Percentiles rank a stretch among this genome's conserved stretches.
Conservation (phyloP, 1,140 invertebrate species). For the Stegodyphus dumicola region DNA sequence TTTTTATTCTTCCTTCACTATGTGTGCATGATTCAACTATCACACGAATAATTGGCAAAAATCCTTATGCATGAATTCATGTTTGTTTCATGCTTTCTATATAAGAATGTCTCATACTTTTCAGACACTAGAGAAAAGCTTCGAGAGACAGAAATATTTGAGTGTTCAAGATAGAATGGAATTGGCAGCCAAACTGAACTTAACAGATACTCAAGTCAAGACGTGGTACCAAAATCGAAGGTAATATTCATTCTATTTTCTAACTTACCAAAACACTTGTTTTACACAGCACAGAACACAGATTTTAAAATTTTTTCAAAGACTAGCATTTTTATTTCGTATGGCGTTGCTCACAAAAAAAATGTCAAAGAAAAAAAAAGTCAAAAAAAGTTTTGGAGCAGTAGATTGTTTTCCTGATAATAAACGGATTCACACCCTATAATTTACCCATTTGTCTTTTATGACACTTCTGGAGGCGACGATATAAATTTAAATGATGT, state of each 20-base stretch:
- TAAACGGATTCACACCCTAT: slow-evolving; percentile 13
- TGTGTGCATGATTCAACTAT: background rate
- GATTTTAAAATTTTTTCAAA: no score
- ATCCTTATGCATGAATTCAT: background rate
- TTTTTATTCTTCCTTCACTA: background rate
- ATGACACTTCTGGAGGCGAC: slow-evolving; percentile 17
- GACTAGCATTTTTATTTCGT: no score
- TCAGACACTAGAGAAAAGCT: slow-evolving; percentile 91
- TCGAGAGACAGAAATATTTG: slow-evolving; percentile 98
- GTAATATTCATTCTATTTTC: slow-evolving; percentile 70
- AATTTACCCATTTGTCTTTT: slow-evolving; percentile 26
- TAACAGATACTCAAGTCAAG: slow-evolving; percentile 99
- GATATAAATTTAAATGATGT: slow-evolving; percentile 41
- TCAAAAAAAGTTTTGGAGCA: no score
- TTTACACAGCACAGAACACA: no score
- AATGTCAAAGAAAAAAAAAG: no score
- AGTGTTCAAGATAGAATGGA: slow-evolving; percentile 99
- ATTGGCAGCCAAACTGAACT: slow-evolving; percentile 92
- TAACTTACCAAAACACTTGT: no score
- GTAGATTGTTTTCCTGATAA: slow-evolving; percentile 1
- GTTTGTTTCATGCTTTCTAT: background rate
- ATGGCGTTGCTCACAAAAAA: no score
- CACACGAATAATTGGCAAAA: background rate
- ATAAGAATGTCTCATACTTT: background rate
- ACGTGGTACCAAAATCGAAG: slow-evolving; percentile 99